Conservation (phyloP, 64 coral and sea anemone species). For the Platygyra sinensis region DNA sequence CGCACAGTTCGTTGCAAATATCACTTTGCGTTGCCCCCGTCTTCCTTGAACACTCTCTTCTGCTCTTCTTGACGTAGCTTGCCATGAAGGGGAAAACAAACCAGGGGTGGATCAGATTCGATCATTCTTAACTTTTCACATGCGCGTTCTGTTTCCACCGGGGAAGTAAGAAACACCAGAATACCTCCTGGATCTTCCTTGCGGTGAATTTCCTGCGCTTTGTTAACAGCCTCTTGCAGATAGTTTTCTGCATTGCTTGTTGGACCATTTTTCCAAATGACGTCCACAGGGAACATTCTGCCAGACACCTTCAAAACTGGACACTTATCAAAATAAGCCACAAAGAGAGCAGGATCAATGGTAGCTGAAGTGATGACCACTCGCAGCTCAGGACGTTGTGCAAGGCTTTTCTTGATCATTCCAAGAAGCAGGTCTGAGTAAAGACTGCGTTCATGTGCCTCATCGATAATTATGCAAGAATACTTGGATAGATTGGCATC, state of each 20-base stretch:
- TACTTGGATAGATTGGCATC: slow-evolving; percentile 68
- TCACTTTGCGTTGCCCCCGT: slow-evolving; percentile 71
- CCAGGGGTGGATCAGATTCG: background rate
- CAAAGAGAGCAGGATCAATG: slow-evolving; percentile 77
- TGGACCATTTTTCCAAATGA: slow-evolving; percentile 36
- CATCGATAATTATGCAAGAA: slow-evolving; percentile 87
- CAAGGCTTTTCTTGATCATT: slow-evolving; percentile 86
- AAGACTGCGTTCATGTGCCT: slow-evolving; percentile 92
- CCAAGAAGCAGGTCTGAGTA: slow-evolving; percentile 90
- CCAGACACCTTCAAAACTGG: slow-evolving; percentile 85
- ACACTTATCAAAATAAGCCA: slow-evolving; percentile 67
- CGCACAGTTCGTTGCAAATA: slow-evolving; percentile 93
- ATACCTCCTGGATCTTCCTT: slow-evolving; percentile 70
- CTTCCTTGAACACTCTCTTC: slow-evolving; percentile 62
- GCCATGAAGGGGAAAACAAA: slow-evolving; percentile 82
- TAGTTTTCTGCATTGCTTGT: slow-evolving; percentile 45
- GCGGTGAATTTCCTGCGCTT: slow-evolving; percentile 61
- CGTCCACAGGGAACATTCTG: slow-evolving; percentile 80
- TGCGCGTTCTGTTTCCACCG: slow-evolving; percentile 80
- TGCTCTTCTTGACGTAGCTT: slow-evolving; percentile 91
- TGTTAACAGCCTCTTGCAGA: slow-evolving; percentile 56
- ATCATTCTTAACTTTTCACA: slow-evolving; percentile 54
- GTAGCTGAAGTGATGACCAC: slow-evolving; percentile 94
- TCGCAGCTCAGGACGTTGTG: slow-evolving; percentile 49
- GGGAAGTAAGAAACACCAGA: slow-evolving; percentile 82